Percentiles rank a stretch among this genome's conserved stretches.
Conservation (phyloP, 2,113 vertebrate genomes). For the Nyctibius bracteatus region DNA sequence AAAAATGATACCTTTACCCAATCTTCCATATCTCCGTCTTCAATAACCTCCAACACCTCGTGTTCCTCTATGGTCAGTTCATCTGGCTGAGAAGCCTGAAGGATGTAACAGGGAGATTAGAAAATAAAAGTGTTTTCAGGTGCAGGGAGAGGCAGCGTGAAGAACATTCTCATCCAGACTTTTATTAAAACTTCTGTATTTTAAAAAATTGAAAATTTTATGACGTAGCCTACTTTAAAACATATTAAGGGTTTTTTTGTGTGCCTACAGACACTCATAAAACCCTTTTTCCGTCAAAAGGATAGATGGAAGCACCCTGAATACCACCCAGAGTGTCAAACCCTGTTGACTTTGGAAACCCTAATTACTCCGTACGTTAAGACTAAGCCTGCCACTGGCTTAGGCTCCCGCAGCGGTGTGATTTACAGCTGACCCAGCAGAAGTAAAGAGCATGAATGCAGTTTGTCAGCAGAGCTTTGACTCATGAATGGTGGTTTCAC, state of each 20-base stretch:
- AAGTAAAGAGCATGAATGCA: background rate
- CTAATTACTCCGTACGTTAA: background rate
- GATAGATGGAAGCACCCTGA: background rate
- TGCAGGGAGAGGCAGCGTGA: background rate
- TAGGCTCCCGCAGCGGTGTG: background rate
- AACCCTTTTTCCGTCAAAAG: background rate
- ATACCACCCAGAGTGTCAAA: background rate
- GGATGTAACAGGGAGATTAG: background rate
- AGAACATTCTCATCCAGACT: background rate
- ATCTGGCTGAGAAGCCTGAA: constrained; percentile 93
- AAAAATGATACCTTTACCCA: constrained; percentile 92
- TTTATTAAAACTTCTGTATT: rapidly evolving
- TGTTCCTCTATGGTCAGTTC: constrained; percentile 97
- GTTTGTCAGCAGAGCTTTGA: background rate
- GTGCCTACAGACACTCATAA: background rate
- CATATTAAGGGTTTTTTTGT: background rate
- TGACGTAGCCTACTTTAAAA: background rate
- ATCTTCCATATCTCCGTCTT: constrained; percentile 99
- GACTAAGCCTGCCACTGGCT: background rate
- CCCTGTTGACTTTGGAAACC: background rate
- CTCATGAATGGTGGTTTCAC: background rate
- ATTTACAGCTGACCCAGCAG: background rate
- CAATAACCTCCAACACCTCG: constrained; percentile 97
- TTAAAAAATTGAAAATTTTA: background rate
- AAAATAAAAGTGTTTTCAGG: background rate